A percentile compares a stretch with the other conserved stretches of the same genome.
phyloP scores from a whole-genome alignment of 64 coral and sea anemone species.

The Cladopsammia gracilis region DNA sequence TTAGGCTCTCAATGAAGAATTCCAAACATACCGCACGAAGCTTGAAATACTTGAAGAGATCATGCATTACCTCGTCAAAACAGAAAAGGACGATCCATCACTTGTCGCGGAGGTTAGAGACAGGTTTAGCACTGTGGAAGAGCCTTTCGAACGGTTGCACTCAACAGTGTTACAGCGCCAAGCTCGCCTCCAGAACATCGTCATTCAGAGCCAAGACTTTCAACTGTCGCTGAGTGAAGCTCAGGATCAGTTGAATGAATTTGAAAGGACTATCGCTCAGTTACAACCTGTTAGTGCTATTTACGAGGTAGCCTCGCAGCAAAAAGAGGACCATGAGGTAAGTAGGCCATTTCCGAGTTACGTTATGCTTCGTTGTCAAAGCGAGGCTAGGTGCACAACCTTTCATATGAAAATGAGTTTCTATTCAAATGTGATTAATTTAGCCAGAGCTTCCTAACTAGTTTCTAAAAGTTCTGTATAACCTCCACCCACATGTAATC shows the following conservation, averaged over 20 bases:
- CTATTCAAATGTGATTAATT: too few species aligned
- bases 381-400: too few species aligned
- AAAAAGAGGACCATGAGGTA: slow-evolving; percentile 97
- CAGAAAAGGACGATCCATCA: slow-evolving; percentile 79
- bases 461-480: too few species aligned
- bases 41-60: slow-evolving; percentile 85
- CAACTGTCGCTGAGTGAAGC: slow-evolving; percentile 82
- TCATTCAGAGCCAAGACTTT: slow-evolving; percentile 81
- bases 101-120: slow-evolving; percentile 80
- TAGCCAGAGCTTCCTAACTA: too few species aligned
- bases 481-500: too few species aligned
- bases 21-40: slow-evolving; percentile 82
- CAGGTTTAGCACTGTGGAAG: slow-evolving; percentile 61
- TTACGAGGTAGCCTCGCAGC: slow-evolving; percentile 64
- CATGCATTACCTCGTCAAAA: slow-evolving; percentile 59
- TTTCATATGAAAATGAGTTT: too few species aligned
- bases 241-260: slow-evolving; percentile 79
- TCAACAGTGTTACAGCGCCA: slow-evolving; percentile 75
- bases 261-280: slow-evolving; percentile 63
- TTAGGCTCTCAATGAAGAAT: slow-evolving; percentile 82
- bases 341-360: background rate
- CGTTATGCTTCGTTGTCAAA: too few species aligned
- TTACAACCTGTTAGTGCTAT: slow-evolving; percentile 75
- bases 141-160: slow-evolving; percentile 84
- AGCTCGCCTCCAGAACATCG: slow-evolving; percentile 85